These are phyloP conservation scores for Lepidochitona cinerea DNA, from an alignment of 2,888 invertebrate genomes.

Conservation along the genomic window DNA sequence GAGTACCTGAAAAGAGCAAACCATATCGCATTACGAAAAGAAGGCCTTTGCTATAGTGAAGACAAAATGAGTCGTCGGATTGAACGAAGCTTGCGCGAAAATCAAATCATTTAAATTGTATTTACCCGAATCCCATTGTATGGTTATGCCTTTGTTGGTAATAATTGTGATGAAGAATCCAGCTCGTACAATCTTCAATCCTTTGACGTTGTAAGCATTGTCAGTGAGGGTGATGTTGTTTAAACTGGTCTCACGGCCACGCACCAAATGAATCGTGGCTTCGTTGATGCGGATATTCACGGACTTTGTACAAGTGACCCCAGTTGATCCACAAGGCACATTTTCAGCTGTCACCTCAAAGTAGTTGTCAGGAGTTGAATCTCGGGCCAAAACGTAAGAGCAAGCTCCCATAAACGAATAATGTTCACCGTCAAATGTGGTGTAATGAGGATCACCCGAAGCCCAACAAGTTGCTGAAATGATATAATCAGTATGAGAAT, in stretches of 20 bases:
- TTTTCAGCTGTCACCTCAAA: slow-evolving; percentile 83
- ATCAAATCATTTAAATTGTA: too few species aligned
- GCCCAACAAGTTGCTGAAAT: slow-evolving; percentile 78
- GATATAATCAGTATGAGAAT: too few species aligned
- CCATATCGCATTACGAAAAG: too few species aligned
- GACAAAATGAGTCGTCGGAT: too few species aligned
- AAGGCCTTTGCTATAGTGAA: too few species aligned
- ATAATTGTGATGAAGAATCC: slow-evolving; percentile 82
- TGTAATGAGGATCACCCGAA: slow-evolving; percentile 92
- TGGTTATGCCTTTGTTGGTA: slow-evolving; percentile 80
- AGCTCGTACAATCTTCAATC: slow-evolving; percentile 70
- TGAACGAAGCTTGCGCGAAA: too few species aligned
- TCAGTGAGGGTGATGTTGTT: slow-evolving; percentile 41
- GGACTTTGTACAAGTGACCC: slow-evolving; percentile 86
- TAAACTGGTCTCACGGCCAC: slow-evolving; percentile 44
- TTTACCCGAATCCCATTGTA: slow-evolving; percentile 88
- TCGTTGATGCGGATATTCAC: slow-evolving; percentile 28
- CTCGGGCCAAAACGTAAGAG: slow-evolving; percentile 77
- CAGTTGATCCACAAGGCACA: slow-evolving; percentile 86
- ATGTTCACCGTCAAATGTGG: slow-evolving; percentile 85
- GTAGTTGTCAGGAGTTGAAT: slow-evolving; percentile 65
- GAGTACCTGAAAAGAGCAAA: slow-evolving; percentile 21
- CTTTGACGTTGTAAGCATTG: slow-evolving; percentile 27
- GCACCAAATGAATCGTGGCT: slow-evolving; percentile 27
- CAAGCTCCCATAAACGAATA: slow-evolving; percentile 92